These are phyloP conservation scores for Tenthredo livida DNA, from an alignment of 2,888 invertebrate species.

Conservation along the genomic window DNA sequence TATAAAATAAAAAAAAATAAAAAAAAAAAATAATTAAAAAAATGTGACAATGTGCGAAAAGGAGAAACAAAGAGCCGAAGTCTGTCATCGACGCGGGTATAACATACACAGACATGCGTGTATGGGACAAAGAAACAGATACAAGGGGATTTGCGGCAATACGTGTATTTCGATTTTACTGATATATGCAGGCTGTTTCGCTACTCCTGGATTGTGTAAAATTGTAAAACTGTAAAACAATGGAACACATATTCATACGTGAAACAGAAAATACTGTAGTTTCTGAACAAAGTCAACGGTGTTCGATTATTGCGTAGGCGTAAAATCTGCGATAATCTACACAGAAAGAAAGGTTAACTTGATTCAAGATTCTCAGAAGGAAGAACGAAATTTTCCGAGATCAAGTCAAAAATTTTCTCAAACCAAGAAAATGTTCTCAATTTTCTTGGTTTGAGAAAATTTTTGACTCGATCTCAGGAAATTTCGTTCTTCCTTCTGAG, in stretches of 20 bases:
- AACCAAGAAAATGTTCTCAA: too few relatives aligned
- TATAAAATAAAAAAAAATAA: not conserved
- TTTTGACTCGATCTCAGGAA: too few relatives aligned
- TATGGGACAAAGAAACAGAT: slow-evolving; percentile 6
- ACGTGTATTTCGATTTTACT: not conserved
- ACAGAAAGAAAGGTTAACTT: too few relatives aligned
- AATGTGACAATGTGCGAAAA: not conserved
- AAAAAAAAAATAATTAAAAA: not conserved
- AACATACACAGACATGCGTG: not conserved
- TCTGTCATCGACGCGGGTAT: slow-evolving; percentile 5
- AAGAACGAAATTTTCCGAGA: too few relatives aligned
- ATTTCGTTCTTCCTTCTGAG: too few relatives aligned
- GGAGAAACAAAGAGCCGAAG: not conserved
- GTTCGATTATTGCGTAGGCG: not conserved
- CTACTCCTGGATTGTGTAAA: not conserved
- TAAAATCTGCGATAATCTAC: too few relatives aligned
- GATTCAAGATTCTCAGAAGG: too few relatives aligned
- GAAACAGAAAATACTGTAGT: not conserved
- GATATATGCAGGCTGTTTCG: not conserved
- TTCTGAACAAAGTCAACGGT: not conserved
- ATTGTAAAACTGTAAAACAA: not conserved
- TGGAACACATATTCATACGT: not conserved
- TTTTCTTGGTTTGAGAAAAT: too few relatives aligned
- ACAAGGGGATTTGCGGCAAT: not conserved
- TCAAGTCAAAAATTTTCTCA: too few relatives aligned